Evolutionary conservation across 2,797 vertebrate species (phyloP).

Genomic region (Triplophysa yarkandensis): DNA sequence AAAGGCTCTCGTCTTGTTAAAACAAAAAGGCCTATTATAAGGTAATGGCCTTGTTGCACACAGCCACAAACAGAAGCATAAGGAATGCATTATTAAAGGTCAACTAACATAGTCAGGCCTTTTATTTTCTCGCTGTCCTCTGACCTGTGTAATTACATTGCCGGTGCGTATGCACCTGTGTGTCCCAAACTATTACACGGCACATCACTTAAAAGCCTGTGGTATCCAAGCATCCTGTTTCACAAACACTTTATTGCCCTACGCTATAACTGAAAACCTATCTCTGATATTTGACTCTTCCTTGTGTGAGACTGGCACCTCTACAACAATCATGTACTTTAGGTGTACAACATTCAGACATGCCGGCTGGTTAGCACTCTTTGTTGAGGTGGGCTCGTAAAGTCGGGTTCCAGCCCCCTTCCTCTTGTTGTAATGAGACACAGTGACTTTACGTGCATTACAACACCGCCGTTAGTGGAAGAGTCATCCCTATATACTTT

Average conservation of each 20-base stretch:
- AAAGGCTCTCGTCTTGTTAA: conserved; percentile 2
- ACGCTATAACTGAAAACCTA: conserved; percentile 27
- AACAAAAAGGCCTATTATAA: conserved; percentile 10
- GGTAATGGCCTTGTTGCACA: conserved; percentile 12
- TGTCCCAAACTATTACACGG: conserved; percentile 52
- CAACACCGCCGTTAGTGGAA: background rate
- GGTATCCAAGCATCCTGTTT: conserved; percentile 36
- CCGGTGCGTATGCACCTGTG: conserved; percentile 56
- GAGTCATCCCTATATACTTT: background rate
- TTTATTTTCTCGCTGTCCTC: conserved; percentile 50
- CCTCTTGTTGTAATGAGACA: conserved; percentile 41
- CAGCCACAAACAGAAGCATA: conserved; percentile 42
- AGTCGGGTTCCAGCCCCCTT: conserved; percentile 27
- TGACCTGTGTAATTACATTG: conserved; percentile 57
- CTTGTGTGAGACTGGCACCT: conserved; percentile 3
- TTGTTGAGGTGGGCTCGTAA: conserved; percentile 52
- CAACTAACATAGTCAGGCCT: conserved; percentile 47
- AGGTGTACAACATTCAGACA: conserved; percentile 39
- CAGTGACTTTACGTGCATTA: conserved; percentile 36
- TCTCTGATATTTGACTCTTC: conserved; percentile 38
- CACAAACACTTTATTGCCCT: conserved; percentile 47
- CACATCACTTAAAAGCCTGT: conserved; percentile 51
- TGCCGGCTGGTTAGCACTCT: conserved; percentile 42
- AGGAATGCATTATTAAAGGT: conserved; percentile 53
- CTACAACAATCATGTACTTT: conserved; percentile 32